These are phyloP conservation scores for Lasius fuliginosus DNA, from an alignment of 2,888 invertebrate species.

Conservation along the genomic window DNA sequence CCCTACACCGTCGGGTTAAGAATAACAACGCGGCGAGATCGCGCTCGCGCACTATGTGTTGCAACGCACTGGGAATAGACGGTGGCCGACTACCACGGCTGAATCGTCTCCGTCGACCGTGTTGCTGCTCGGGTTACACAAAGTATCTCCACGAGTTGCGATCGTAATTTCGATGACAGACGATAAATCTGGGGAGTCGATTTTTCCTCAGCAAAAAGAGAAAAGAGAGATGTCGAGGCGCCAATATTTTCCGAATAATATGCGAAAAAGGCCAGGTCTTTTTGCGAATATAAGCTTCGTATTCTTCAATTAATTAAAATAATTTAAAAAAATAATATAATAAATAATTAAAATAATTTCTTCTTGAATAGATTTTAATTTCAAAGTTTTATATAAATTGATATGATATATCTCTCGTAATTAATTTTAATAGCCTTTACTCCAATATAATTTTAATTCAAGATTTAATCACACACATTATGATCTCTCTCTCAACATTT, in stretches of 20 bases:
- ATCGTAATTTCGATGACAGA: background rate
- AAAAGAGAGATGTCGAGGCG: background rate
- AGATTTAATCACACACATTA: background rate
- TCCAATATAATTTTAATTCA: background rate
- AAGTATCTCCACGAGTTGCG: background rate
- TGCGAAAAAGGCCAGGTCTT: background rate
- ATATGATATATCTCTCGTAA: background rate
- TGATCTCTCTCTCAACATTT: background rate
- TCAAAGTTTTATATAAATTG: background rate
- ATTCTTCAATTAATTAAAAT: background rate
- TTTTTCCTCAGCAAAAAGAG: background rate
- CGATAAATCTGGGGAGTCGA: background rate
- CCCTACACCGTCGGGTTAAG: conserved; percentile 75
- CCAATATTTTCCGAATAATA: background rate
- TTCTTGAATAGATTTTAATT: too few species aligned
- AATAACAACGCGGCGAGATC: conserved; percentile 81
- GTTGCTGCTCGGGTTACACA: conserved; percentile 40
- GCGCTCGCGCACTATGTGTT: conserved; percentile 78
- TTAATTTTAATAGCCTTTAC: background rate
- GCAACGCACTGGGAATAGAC: conserved; percentile 83
- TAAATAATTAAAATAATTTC: too few species aligned
- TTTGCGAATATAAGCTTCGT: background rate
- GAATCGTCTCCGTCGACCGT: conserved; percentile 74
- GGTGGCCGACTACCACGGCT: conserved; percentile 72
- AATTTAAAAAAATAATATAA: too few species aligned